Evolutionary conservation across 1,140 invertebrate species (phyloP), one percentile per base, ranked within the genome.

Genomic region (Chrysomallon squamiferum): DNA sequence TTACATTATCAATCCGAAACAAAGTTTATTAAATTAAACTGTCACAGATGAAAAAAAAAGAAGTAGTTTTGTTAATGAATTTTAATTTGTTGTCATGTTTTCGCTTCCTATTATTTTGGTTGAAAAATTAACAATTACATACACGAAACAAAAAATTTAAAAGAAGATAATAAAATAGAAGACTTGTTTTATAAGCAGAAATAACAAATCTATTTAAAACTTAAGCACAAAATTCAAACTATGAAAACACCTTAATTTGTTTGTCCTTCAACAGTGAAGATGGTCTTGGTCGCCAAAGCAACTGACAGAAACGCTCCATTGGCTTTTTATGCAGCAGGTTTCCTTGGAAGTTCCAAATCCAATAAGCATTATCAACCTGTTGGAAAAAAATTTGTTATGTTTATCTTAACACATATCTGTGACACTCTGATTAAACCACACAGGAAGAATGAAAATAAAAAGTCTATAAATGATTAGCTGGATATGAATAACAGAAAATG

Each of bases 321-420:
- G 93, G 93, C 30, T 95, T 91, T 72, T 95, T 88, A 68, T 91
- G 90, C 18, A 95, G 78, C 64, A 91, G 87, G 79, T 92, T 91
- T 13, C 94, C 82, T 79, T 99, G 97, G 91, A 99, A 99, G 27
- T 94, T 96, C 93, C 96, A 98, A 65, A 99, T 90, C 90, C 95
- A 97, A 84, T 96, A 99, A 5, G 94, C 91, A 75, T 96, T 97
- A 86, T 98, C 97, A 52, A 94, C 86, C 88, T 90, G 82, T 59
- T 76, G 72, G 66, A 57, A 47, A 49, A 47, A 62, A 43, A 57
- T n/a, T 27, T n/a, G n/a, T n/a, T n/a, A n/a, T n/a, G n/a, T n/a
- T n/a, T n/a, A n/a, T n/a, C n/a, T n/a, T n/a, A n/a, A n/a, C n/a
- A n/a, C n/a, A n/a, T n/a, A n/a, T n/a, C n/a, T n/a, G n/a, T n/a